Conservation (phyloP, 1,140 invertebrate genomes). For the Pseudomyrmex cubaensis region DNA sequence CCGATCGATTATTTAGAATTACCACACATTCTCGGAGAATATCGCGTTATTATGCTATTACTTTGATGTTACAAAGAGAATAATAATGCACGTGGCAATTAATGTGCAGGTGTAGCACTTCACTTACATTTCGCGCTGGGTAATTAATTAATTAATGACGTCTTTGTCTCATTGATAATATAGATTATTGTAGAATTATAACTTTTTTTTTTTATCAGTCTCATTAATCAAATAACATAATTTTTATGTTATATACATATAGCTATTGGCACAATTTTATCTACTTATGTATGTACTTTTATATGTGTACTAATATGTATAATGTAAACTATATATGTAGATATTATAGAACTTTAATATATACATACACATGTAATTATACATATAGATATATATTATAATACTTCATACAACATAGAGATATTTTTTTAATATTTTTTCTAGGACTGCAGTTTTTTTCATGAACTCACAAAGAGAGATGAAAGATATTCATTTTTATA, state of each 20-base stretch:
- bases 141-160: conserved; percentile 36
- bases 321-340: too few relatives aligned
- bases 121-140: background rate
- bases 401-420: too few relatives aligned
- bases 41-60: conserved; percentile 58
- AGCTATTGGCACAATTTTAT: background rate
- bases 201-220: background rate
- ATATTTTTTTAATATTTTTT: background rate
- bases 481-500: conserved; percentile 7
- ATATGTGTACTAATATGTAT: background rate
- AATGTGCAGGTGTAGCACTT: conserved; percentile 2
- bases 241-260: background rate
- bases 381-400: too few relatives aligned
- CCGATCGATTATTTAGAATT: conserved; percentile 55
- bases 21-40: conserved; percentile 29
- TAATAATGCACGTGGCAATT: conserved; percentile 49
- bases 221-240: conserved; percentile 1
- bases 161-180: conserved; percentile 26
- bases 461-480: too few relatives aligned
- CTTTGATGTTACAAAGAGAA: conserved; percentile 39
- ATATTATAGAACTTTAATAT: too few relatives aligned
- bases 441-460: background rate
- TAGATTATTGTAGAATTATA: background rate
- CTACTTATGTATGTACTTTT: background rate
- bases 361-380: too few relatives aligned